Conservation (phyloP, 2,113 vertebrate genomes). For the Climacteris rufus region DNA sequence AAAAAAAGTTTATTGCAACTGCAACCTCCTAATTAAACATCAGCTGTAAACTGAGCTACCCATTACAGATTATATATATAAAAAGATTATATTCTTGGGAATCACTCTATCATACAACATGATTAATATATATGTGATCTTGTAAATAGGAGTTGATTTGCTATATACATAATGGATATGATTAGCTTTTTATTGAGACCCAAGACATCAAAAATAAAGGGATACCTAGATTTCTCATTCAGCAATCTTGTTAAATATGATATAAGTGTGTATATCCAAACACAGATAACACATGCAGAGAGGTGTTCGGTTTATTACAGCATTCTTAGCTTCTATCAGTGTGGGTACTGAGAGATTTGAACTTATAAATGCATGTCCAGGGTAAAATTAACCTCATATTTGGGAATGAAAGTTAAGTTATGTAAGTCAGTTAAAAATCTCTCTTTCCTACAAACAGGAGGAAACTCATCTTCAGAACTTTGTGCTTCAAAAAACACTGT, state of each 20-base stretch:
- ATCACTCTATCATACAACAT: slow-evolving; percentile 31
- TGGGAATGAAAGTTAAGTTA: not conserved
- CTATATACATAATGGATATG: slow-evolving; percentile 19
- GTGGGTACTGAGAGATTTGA: not conserved
- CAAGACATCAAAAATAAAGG: slow-evolving; percentile 25
- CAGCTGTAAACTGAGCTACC: slow-evolving; percentile 59
- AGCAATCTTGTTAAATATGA: not conserved
- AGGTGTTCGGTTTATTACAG: not conserved
- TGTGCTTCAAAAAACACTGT: not conserved
- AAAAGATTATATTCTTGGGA: slow-evolving; percentile 54
- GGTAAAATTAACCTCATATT: not conserved
- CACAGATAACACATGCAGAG: not conserved
- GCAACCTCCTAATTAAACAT: slow-evolving; percentile 65
- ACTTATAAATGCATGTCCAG: not conserved
- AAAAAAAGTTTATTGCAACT: slow-evolving; percentile 63
- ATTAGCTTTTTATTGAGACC: slow-evolving; percentile 44
- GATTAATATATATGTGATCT: slow-evolving; percentile 50
- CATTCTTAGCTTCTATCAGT: not conserved
- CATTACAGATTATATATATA: slow-evolving; percentile 53
- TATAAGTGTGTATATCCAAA: not conserved
- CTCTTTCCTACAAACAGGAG: not conserved
- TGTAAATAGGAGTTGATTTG: slow-evolving; percentile 45
- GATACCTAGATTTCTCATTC: slow-evolving; percentile 1
- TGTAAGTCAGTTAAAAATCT: not conserved
- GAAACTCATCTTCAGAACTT: not conserved